Evolutionary conservation across 2,888 invertebrate genomes (phyloP).

Genomic region (Alviniconcha strummeri): DNA sequence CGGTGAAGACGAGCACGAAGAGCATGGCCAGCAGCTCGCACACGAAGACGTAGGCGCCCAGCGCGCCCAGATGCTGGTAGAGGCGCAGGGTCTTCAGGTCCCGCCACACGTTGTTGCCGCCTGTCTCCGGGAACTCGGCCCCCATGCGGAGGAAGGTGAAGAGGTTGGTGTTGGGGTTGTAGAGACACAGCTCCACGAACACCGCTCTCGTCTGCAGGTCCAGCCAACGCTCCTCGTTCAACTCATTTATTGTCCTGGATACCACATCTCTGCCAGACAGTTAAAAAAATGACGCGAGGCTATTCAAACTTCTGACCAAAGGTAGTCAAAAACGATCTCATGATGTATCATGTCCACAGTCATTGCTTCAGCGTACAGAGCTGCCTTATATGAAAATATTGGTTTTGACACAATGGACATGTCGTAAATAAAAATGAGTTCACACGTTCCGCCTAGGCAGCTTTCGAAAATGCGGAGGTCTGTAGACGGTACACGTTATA

Average conservation of each 20-base stretch:
- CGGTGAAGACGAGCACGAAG: slow-evolving; percentile 37
- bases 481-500: too few relatives aligned
- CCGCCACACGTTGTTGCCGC: slow-evolving; percentile 45
- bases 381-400: too few relatives aligned
- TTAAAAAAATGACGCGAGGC: too few relatives aligned
- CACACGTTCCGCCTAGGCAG: too few relatives aligned
- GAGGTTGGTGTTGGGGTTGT: slow-evolving; percentile 61
- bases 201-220: slow-evolving; percentile 63
- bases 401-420: too few relatives aligned
- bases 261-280: slow-evolving; percentile 34
- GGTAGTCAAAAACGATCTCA: too few relatives aligned
- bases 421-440: too few relatives aligned
- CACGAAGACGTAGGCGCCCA: slow-evolving; percentile 43
- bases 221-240: slow-evolving; percentile 55
- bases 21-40: slow-evolving; percentile 25
- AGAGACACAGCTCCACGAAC: slow-evolving; percentile 65
- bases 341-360: too few relatives aligned
- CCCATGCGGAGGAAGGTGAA: slow-evolving; percentile 56
- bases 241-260: slow-evolving; percentile 38
- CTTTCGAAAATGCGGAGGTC: too few relatives aligned
- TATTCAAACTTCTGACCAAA: too few relatives aligned
- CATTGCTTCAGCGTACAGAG: too few relatives aligned
- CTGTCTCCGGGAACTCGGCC: slow-evolving; percentile 61
- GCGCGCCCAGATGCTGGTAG: slow-evolving; percentile 42
- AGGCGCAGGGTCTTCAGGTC: slow-evolving; percentile 23